These are phyloP conservation scores for Agrotis clavis DNA, from an alignment of 2,888 invertebrate genomes.

Conservation along the genomic window DNA sequence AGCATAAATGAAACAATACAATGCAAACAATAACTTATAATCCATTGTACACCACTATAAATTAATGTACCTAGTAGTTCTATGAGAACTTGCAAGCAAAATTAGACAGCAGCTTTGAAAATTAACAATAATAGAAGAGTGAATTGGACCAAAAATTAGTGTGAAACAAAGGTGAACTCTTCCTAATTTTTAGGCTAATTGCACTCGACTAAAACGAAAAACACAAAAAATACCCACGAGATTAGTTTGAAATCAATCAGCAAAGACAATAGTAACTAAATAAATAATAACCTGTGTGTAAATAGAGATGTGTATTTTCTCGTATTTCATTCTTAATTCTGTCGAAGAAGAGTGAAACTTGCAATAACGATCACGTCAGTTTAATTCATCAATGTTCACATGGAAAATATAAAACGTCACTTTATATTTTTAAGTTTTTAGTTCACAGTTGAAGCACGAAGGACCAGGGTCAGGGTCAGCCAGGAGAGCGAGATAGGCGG, in stretches of 20 bases:
- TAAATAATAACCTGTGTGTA: neutral
- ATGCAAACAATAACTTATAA: neutral
- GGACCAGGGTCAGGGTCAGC: conserved; percentile 12
- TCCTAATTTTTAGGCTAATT: neutral
- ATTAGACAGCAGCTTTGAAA: conserved; percentile 10
- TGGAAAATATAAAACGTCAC: neutral
- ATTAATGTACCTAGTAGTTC: neutral
- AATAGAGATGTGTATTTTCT: neutral
- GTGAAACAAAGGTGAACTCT: neutral
- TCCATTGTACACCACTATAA: conserved; percentile 1
- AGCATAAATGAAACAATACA: conserved; percentile 4
- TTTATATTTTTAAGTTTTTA: conserved; percentile 14
- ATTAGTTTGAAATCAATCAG: conserved; percentile 5
- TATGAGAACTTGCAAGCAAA: neutral
- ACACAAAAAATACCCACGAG: conserved; percentile 8
- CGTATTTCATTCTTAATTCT: neutral
- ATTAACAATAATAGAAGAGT: neutral
- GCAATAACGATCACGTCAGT: conserved; percentile 26
- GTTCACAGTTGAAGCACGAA: conserved; percentile 22
- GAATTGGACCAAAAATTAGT: neutral
- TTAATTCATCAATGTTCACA: neutral
- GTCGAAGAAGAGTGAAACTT: conserved; percentile 1
- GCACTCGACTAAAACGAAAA: conserved; percentile 3
- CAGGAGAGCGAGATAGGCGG: conserved; percentile 51
- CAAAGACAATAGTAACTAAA: conserved; percentile 19